phyloP scores from a whole-genome alignment of 30 jellyfish, hydroid and myxozoan genomes.

The Rhopilema esculentum region DNA sequence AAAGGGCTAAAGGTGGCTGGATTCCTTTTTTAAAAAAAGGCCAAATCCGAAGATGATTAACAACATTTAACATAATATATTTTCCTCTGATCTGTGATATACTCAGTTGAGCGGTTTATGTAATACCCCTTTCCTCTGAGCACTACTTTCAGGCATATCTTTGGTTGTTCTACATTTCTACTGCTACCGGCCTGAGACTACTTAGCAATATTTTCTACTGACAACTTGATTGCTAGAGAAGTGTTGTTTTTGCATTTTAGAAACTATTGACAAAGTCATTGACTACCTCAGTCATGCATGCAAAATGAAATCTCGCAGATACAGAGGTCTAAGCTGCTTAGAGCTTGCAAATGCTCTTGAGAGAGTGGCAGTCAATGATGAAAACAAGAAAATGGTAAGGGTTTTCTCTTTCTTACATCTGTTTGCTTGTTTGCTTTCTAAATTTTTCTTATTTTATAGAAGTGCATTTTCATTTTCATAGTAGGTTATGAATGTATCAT shows the following conservation, averaged over 20 bases:
- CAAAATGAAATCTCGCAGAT: slow-evolving; percentile 27
- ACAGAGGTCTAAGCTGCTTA: slow-evolving; percentile 54
- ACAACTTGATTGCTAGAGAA: not conserved
- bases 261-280: slow-evolving; percentile 62
- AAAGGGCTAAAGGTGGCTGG: too few relatives aligned
- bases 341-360: slow-evolving; percentile 71
- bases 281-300: slow-evolving; percentile 45
- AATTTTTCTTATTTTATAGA: not conserved
- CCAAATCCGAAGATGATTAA: too few relatives aligned
- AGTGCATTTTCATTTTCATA: too few relatives aligned
- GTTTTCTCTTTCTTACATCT: not conserved
- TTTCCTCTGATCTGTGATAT: too few relatives aligned
- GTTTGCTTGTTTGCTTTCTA: not conserved
- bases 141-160: too few relatives aligned
- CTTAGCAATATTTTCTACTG: not conserved
- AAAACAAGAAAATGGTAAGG: slow-evolving; percentile 66
- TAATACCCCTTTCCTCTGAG: too few relatives aligned
- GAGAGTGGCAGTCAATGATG: slow-evolving; percentile 74
- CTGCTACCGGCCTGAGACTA: too few relatives aligned
- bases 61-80: too few relatives aligned
- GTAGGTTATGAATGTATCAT: too few relatives aligned
- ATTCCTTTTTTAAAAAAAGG: too few relatives aligned
- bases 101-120: too few relatives aligned
- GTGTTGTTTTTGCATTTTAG: slow-evolving; percentile 29
- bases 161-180: too few relatives aligned